Evolutionary conservation across 1,140 invertebrate species (phyloP).

Genomic region (Musca vetustissima): DNA sequence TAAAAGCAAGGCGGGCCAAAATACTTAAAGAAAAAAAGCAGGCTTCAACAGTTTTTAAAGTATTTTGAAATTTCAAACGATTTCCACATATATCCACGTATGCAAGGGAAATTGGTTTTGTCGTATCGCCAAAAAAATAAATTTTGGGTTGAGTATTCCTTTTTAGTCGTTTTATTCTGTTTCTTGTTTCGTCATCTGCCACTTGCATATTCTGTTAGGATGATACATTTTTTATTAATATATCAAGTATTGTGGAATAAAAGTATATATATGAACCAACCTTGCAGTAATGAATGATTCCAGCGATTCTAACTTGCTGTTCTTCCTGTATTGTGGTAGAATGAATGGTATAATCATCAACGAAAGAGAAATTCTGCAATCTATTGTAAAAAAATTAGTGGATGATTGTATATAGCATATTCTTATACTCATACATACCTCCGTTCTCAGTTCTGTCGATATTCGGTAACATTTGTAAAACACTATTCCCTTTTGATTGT

Average conservation of each 20-base stretch:
- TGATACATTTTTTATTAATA: too few relatives aligned
- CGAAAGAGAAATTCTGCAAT: background rate
- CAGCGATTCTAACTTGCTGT: background rate
- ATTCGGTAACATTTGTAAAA: background rate
- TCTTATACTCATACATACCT: background rate
- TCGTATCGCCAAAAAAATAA: background rate
- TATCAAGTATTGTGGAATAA: too few relatives aligned
- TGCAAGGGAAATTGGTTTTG: background rate
- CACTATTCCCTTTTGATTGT: background rate
- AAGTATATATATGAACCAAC: too few relatives aligned
- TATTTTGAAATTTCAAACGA: background rate
- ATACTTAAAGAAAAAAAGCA: too few relatives aligned
- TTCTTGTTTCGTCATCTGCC: background rate
- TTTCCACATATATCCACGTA: background rate
- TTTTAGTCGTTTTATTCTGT: background rate
- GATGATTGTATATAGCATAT: background rate
- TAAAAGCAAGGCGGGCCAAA: too few relatives aligned
- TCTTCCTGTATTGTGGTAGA: background rate
- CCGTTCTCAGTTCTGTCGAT: background rate
- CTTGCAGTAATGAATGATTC: constrained; percentile 2
- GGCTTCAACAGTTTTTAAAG: background rate
- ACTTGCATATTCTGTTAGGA: background rate
- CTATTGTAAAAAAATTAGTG: background rate
- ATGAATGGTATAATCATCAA: background rate
- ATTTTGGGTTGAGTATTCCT: background rate